These are phyloP conservation scores for Nasonia longicornis DNA, from an alignment of 1,140 invertebrate species.

Conservation along the genomic window DNA sequence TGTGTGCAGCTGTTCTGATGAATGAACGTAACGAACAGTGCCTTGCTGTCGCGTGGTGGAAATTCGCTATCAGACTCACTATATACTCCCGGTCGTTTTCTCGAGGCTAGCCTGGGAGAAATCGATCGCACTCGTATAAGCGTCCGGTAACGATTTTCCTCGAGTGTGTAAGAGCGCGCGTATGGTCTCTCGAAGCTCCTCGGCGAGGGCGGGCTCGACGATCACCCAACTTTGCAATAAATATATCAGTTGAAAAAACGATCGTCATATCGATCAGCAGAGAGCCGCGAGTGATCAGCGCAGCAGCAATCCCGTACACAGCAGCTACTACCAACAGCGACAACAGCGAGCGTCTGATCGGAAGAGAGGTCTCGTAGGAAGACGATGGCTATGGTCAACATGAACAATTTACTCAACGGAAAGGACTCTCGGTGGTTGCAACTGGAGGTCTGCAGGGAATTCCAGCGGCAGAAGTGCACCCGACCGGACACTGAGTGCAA, in stretches of 20 bases:
- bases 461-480: conserved; percentile 99
- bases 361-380: conserved; percentile 43
- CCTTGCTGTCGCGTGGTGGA: too few species aligned
- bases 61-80: background rate
- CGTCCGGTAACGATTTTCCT: background rate
- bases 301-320: background rate
- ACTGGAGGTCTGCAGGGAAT: conserved; percentile 99
- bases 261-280: conserved; percentile 29
- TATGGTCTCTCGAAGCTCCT: background rate
- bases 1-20: background rate
- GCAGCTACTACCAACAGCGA: background rate
- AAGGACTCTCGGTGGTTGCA: conserved; percentile 99
- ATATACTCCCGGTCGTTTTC: too few species aligned
- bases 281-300: conserved; percentile 16
- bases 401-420: conserved; percentile 95
- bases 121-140: background rate
- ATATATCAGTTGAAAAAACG: conserved; percentile 38
- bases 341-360: background rate
- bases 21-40: too few species aligned
- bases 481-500: conserved; percentile 99
- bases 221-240: conserved; percentile 31
- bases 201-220: conserved; percentile 12
- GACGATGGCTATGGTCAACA: conserved; percentile 93
- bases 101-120: background rate
- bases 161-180: background rate